Conservation (phyloP, 2,113 vertebrate species). For the Alectura lathami region DNA sequence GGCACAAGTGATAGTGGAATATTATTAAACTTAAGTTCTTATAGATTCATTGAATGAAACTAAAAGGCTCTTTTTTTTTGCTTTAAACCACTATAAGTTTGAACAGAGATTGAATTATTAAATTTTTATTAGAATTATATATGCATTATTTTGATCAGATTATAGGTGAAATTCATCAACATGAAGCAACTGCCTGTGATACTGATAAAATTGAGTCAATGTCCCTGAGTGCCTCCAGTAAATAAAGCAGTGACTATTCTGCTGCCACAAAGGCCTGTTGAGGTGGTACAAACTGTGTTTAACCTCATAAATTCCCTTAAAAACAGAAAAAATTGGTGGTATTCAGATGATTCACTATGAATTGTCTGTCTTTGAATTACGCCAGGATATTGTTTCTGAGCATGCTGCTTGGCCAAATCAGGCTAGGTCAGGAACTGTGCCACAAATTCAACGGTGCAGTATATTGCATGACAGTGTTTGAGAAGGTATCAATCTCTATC, state of each 20-base stretch:
- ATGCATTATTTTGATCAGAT: not conserved
- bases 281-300: not conserved
- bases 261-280: not conserved
- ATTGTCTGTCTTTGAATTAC: not conserved
- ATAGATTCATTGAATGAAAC: not conserved
- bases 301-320: not conserved
- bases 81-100: not conserved
- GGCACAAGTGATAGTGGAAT: not conserved
- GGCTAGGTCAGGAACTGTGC: not conserved
- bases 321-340: accelerated
- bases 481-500: not conserved
- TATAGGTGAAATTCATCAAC: not conserved
- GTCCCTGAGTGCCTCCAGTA: accelerated
- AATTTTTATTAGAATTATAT: not conserved
- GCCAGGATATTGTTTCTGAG: not conserved
- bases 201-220: not conserved
- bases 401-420: not conserved
- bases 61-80: not conserved
- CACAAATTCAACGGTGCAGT: not conserved
- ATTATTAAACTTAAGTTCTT: not conserved
- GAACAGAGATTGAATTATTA: not conserved
- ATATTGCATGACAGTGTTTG: not conserved
- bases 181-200: not conserved
- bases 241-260: not conserved
- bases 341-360: not conserved